Conservation (phyloP, 1,140 invertebrate species). For the Zaprionus gabonicus region DNA sequence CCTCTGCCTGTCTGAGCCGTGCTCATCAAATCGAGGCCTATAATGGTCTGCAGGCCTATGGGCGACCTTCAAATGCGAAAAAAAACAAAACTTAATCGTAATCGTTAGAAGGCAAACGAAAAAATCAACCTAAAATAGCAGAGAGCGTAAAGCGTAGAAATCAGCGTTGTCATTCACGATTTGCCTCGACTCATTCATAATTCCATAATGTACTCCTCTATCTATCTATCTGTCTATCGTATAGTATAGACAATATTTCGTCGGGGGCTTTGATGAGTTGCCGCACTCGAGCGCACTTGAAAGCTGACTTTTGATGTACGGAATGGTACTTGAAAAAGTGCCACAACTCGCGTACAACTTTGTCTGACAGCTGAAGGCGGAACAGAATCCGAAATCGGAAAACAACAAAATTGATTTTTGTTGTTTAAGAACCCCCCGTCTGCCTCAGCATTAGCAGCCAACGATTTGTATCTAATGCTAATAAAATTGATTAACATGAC, state of each 20-base stretch:
- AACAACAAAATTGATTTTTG: slow-evolving; percentile 18
- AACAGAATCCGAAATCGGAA: slow-evolving; percentile 47
- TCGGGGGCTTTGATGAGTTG: slow-evolving; percentile 75
- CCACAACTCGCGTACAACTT: slow-evolving; percentile 54
- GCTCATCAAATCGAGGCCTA: slow-evolving; percentile 58
- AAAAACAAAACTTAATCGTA: slow-evolving; percentile 22
- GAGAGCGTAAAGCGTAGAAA: slow-evolving; percentile 29
- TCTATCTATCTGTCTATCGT: slow-evolving; percentile 7
- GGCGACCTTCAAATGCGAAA: slow-evolving; percentile 56
- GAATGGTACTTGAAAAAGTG: slow-evolving; percentile 75
- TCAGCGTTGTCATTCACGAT: slow-evolving; percentile 68
- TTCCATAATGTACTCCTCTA: slow-evolving; percentile 28
- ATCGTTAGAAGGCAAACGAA: slow-evolving; percentile 38
- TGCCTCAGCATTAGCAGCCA: too few species aligned
- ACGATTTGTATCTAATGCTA: slow-evolving; percentile 56
- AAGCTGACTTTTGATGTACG: slow-evolving; percentile 69
- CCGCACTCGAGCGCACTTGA: slow-evolving; percentile 73
- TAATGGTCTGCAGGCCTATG: slow-evolving; percentile 61
- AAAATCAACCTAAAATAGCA: slow-evolving; percentile 49
- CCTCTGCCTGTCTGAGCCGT: slow-evolving; percentile 18
- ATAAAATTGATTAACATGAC: slow-evolving; percentile 76
- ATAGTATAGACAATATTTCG: background rate
- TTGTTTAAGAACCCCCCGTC: slow-evolving; percentile 8
- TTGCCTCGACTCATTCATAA: slow-evolving; percentile 73
- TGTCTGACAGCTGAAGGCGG: slow-evolving; percentile 57